Conservation (phyloP, 2,113 vertebrate genomes). For the Chionomys nivalis region DNA sequence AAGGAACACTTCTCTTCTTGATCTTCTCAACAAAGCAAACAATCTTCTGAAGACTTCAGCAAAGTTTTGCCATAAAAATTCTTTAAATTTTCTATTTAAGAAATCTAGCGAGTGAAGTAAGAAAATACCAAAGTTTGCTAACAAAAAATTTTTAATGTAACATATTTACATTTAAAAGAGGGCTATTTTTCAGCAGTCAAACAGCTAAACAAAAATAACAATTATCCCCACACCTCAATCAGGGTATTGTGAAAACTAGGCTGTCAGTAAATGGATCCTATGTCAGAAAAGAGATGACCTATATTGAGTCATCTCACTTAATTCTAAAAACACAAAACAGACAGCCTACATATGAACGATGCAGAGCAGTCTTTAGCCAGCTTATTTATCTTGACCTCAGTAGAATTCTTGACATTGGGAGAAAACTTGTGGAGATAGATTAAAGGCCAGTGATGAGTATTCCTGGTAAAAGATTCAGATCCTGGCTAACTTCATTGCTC, state of each 20-base stretch:
- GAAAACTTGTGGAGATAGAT: conserved; percentile 43
- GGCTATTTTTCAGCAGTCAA: conserved; percentile 52
- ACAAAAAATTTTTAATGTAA: conserved; percentile 58
- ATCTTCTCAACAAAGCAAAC: conserved; percentile 17
- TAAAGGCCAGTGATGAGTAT: conserved; percentile 8
- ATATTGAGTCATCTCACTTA: conserved; percentile 10
- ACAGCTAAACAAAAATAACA: conserved; percentile 44
- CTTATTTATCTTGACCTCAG: conserved; percentile 51
- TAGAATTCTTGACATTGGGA: conserved; percentile 31
- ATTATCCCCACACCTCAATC: conserved; percentile 5
- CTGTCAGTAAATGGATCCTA: conserved; percentile 10
- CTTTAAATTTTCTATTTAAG: conserved; percentile 55
- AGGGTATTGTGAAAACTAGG: conserved; percentile 25
- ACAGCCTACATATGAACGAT: conserved; percentile 33
- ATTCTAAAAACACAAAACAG: conserved; percentile 57
- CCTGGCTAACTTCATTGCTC: conserved; percentile 32
- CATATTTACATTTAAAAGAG: conserved; percentile 39
- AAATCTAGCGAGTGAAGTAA: conserved; percentile 22
- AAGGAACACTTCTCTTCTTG: background rate
- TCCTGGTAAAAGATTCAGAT: conserved; percentile 38
- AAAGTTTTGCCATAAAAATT: conserved; percentile 56
- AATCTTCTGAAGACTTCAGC: conserved; percentile 45
- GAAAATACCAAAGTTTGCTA: background rate
- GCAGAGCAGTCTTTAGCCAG: conserved; percentile 4
- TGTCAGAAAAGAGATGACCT: conserved; percentile 4